Evolutionary conservation across 1,140 invertebrate genomes (phyloP), one percentile per base, ranked within the genome.

Genomic region (Scaptodrosophila lebanonensis): DNA sequence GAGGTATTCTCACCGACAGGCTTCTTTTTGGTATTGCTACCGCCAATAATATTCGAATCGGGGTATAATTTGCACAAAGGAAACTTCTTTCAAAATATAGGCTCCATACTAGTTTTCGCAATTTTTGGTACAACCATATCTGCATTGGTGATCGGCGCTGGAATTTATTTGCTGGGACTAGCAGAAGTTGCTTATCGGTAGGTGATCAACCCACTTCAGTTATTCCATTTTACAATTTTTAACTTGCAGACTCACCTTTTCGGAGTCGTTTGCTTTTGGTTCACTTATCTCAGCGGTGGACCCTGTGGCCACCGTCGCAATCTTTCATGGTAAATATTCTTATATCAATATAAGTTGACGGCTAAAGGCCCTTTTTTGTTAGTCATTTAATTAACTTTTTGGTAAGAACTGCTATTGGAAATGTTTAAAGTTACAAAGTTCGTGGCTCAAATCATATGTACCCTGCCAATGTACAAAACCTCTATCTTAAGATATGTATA

Each of bases 41-140:
- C 98, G 3, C 98, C 98, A 0, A 99, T 99, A 35, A 99, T 99
- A 66, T 99, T 99, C 90, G 98, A 99, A 88, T 98, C 97, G 2
- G 98, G 98, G 2, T 99, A 99, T 85, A 99, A 99, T 91, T 90
- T 99, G 38, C 97, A 99, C 79, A 99, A 99, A 88, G 97, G 97
- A 22, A 99, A 99, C 84, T 99, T 99, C 84, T 99, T 99, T 87
- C 97, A 98, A 89, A 99, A 98, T 84, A 97, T 99, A 86, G 97
- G 96, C 16, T 97, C 94, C 3, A 95, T 95, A 64, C 86, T 99
- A 57, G 92, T 99, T 0, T 99, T 99, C 92, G 97, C 98, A 1
- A 97, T 99, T 66, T 91, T 98, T 77, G 98, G 98, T 0, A 99
- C 98, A 12, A 92, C 95, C 0, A 98, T 99, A 66, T 98, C 97